Percentiles rank a stretch among this genome's conserved stretches.
Conservation (phyloP, 2,797 vertebrate species). For the Hyperoplus lanceolatus region DNA sequence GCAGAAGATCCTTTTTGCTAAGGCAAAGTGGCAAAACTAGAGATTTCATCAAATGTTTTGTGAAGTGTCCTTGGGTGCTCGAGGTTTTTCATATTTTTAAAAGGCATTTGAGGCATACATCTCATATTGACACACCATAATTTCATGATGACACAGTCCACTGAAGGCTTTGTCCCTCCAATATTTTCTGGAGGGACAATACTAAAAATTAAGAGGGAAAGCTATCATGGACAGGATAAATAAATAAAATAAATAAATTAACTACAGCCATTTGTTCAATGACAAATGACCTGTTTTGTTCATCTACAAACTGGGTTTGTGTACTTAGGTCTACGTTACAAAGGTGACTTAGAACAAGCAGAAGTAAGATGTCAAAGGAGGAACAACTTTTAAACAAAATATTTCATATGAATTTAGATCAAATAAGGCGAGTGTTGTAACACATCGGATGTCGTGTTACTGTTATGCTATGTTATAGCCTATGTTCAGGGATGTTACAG, state of each 20-base stretch:
- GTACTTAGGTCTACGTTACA: background rate
- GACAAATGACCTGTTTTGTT: slow-evolving; percentile 4
- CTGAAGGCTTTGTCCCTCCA: slow-evolving; percentile 37
- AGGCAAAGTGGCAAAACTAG: slow-evolving; percentile 87
- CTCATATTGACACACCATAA: slow-evolving; percentile 73
- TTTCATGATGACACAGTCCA: background rate
- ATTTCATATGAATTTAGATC: background rate
- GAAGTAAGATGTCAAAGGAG: background rate
- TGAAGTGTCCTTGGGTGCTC: slow-evolving; percentile 34
- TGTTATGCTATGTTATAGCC: background rate
- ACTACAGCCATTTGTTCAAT: background rate
- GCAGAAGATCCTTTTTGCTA: slow-evolving; percentile 88
- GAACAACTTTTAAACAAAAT: background rate
- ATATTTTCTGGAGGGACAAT: slow-evolving; percentile 12
- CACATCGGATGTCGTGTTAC: background rate
- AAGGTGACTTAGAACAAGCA: background rate
- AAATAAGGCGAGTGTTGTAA: background rate
- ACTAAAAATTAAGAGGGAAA: background rate
- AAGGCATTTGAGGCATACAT: slow-evolving; percentile 58
- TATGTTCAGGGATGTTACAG: too few species aligned
- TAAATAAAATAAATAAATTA: background rate
- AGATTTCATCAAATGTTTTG: slow-evolving; percentile 87
- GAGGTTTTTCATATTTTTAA: slow-evolving; percentile 74
- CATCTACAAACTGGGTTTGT: slow-evolving; percentile 5
- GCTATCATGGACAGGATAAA: background rate